Evolutionary conservation across 2,888 invertebrate genomes (phyloP), one percentile per base, ranked within the genome.

Genomic region (Tricholauxania praeusta): DNA sequence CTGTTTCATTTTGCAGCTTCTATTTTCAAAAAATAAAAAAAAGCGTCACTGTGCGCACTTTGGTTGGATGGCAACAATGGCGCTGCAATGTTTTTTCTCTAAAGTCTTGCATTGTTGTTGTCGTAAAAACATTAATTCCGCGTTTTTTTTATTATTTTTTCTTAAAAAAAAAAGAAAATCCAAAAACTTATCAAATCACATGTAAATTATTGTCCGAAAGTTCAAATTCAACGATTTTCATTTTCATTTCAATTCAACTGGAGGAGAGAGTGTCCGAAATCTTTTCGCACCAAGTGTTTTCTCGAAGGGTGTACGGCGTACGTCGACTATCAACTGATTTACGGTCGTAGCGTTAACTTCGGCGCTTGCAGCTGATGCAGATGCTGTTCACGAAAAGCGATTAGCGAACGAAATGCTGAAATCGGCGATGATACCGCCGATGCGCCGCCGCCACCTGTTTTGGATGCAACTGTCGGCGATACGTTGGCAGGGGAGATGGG

Each of bases 131-230:
- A 12, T 63, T 39, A 5, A 47, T 47, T 63, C 39, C 48, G n/a
- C 14, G 8, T 53, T 19, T 63, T 53, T n/a, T 19, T 53, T 22
- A 3, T n/a, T n/a, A n/a, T 17, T 53, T 17, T 12, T 53, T 53
- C 12, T 53, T 82, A 83, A 82, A 84, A 78, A 10, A 39, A 39
- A 10, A 10, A 8, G 1, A 39, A 39, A 67, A 48, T 47, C 48
- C 51, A 65, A 70, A 64, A 62, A 67, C 79, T 72, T 80, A 82
- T 83, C 85, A 84, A 87, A 87, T 87, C 87, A 87, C 87, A 87
- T 85, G 83, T 87, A 86, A 87, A 87, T 87, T 87, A 87, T 87
- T 87, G 87, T 87, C 87, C 86, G 82, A 87, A 86, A 86, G 83
- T 82, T 80, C 79, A 80, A 77, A 73, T 79, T 77, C 76, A 79